These are phyloP conservation scores for Lasioglossum morio DNA, from an alignment of 2,888 invertebrate species.

Conservation along the genomic window DNA sequence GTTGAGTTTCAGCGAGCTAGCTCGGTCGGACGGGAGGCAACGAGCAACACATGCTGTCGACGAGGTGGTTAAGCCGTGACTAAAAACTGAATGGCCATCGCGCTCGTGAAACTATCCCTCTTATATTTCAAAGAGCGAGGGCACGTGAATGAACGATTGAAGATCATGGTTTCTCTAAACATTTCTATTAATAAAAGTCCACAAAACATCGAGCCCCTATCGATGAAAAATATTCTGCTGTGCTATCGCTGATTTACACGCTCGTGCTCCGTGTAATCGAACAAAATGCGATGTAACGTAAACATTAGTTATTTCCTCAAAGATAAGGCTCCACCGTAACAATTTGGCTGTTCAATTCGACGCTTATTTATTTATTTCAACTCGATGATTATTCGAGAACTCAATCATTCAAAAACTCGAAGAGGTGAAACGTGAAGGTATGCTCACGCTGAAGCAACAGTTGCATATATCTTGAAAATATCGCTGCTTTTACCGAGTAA, in stretches of 20 bases:
- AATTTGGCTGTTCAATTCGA: not conserved
- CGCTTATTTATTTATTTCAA: not conserved
- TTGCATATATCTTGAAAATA: too few species aligned
- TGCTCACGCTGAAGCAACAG: too few species aligned
- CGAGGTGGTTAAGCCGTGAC: constrained; percentile 62
- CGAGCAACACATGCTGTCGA: constrained; percentile 54
- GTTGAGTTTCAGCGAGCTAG: constrained; percentile 20
- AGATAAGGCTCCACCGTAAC: not conserved
- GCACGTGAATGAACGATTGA: constrained; percentile 37
- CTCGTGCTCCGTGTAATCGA: not conserved
- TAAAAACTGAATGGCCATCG: constrained; percentile 62
- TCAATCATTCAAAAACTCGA: too few species aligned
- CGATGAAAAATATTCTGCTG: not conserved
- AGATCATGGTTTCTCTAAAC: constrained; percentile 14
- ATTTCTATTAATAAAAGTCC: not conserved
- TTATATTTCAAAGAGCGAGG: constrained; percentile 43
- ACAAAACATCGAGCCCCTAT: not conserved
- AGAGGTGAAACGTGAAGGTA: too few species aligned
- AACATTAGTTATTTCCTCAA: not conserved
- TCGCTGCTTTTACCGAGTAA: not conserved
- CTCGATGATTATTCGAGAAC: too few species aligned
- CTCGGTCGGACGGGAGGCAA: constrained; percentile 21
- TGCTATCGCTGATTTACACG: not conserved
- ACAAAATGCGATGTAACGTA: not conserved
- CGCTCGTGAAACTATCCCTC: constrained; percentile 49